Base-by-base conservation (phyloP, 2,888 invertebrate species). In the Heteromyza rotundicornis region DNA sequence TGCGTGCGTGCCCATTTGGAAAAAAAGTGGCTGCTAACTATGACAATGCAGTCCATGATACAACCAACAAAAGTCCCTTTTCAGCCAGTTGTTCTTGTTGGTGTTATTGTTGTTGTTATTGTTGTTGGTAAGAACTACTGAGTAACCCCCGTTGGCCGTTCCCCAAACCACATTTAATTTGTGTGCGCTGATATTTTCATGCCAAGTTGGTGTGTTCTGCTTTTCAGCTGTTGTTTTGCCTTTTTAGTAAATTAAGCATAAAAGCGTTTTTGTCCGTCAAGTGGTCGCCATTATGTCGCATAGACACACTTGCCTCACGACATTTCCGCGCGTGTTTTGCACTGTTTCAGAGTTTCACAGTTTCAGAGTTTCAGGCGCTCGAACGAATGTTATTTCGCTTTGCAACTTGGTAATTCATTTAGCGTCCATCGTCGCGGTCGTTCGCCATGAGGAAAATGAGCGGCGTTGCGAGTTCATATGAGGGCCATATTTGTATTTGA, bases 191-290 rank as follows among this genome's bases (percentile, higher is more conserved):
- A n/a, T n/a, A n/a, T n/a, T n/a, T n/a, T n/a, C n/a, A n/a, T n/a
- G n/a, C n/a, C n/a, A n/a, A n/a, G n/a, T n/a, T n/a, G n/a, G n/a
- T n/a, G n/a, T 40, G 10, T 40, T n/a, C 14, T n/a, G n/a, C 16
- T 40, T 40, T 40, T 12, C 7, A 3, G 40, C 16, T 40, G 40
- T 40, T 40, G 3, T n/a, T 40, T 40, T 47, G 47, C 75, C 75
- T 78, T 78, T 78, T 78, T 76, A 78, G 74, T 74, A 78, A 78
- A 78, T 78, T 78, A 77, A 77, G 74, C 78, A 78, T 77, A 77
- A 78, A 77, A 76, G 70, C 73, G 71, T 64, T 58, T 64, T 61
- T 55, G 55, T 61, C 54, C 62, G 55, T 70, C 72, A 76, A 76
- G 71, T 77, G 77, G 74, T 73, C 76, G 78, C 78, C 77, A 76